Evolutionary conservation across 2,797 vertebrate genomes (phyloP).

Genomic region (Setipinna tenuifilis): DNA sequence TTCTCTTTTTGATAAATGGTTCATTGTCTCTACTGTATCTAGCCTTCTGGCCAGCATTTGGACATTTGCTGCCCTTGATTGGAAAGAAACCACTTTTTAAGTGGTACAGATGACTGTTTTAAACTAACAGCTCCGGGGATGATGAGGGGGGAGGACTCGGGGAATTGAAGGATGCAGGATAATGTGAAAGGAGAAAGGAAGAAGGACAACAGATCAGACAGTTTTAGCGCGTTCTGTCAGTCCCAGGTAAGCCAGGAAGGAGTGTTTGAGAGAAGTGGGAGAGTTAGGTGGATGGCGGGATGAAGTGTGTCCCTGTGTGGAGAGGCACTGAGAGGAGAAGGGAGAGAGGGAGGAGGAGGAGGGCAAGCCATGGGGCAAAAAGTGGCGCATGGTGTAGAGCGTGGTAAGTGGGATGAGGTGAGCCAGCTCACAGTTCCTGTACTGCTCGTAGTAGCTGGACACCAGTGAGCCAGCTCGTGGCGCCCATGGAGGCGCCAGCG

Average conservation of each 20-base stretch:
- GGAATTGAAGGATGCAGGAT: slow-evolving; percentile 32
- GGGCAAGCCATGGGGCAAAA: slow-evolving; percentile 87
- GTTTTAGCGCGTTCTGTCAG: slow-evolving; percentile 94
- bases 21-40: slow-evolving; percentile 69
- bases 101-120: slow-evolving; percentile 65
- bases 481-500: slow-evolving; percentile 73
- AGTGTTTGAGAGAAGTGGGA: slow-evolving; percentile 93
- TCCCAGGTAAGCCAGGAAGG: slow-evolving; percentile 98
- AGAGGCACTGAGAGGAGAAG: slow-evolving; percentile 85
- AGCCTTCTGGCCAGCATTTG: slow-evolving; percentile 84
- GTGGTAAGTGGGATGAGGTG: slow-evolving; percentile 98
- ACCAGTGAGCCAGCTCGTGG: slow-evolving; percentile 75
- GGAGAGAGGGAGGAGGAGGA: slow-evolving; percentile 76
- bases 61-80: slow-evolving; percentile 61
- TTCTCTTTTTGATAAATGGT: slow-evolving; percentile 82
- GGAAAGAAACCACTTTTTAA: slow-evolving; percentile 68
- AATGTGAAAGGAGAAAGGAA: slow-evolving; percentile 34
- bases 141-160: slow-evolving; percentile 34
- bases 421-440: slow-evolving; percentile 91
- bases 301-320: slow-evolving; percentile 81
- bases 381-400: slow-evolving; percentile 88
- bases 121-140: slow-evolving; percentile 54
- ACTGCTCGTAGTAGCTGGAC: slow-evolving; percentile 85
- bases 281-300: slow-evolving; percentile 78
- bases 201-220: slow-evolving; percentile 78